Evolutionary conservation across 2,888 invertebrate genomes (phyloP), one percentile per base, ranked within the genome.

Genomic region (Leptinotarsa rubiginosa): DNA sequence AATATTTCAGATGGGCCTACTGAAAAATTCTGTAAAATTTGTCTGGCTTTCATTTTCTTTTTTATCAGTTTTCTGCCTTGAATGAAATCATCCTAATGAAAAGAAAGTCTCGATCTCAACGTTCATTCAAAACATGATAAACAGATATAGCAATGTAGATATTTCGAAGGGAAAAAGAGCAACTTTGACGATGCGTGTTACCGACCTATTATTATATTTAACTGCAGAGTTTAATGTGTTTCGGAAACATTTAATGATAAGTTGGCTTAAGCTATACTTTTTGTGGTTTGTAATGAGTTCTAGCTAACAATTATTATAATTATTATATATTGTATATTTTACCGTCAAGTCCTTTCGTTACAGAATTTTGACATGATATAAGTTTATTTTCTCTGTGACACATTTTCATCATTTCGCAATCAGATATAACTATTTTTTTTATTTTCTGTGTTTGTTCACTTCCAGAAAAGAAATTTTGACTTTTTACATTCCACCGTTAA

Each of bases 171-270:
- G 12, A n/a, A 41, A 22, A 62, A 41, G 62, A 62, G 25, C 31
- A n/a, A 62, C 62, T 62, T 41, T 31, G 62, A n/a, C 41, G 62
- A 41, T 65, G 65, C 72, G 65, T 66, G 59, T 56, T 62, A 25
- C 47, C 31, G 52, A 71, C 47, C 69, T 22, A 69, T 59, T 59
- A 69, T 41, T 56, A 47, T 47, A 47, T 56, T 56, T 16, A 47
- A 20, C 54, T 18, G 31, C 68, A 20, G 18, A 41, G 4, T 47
- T 56, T 69, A 56, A 52, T 69, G 69, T 56, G 47, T 69, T 69
- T 69, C 69, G 69, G 69, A 69, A 69, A 69, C 59, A 69, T 69
- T 69, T 69, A 69, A 69, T 69, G 18, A 56, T 52, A 56, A 56
- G 56, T 56, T 69, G 16, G 56, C 62, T 31, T 16, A 3, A 25